These are phyloP conservation scores for Pholis gunnellus DNA, from an alignment of 2,113 vertebrate species.

Conservation along the genomic window DNA sequence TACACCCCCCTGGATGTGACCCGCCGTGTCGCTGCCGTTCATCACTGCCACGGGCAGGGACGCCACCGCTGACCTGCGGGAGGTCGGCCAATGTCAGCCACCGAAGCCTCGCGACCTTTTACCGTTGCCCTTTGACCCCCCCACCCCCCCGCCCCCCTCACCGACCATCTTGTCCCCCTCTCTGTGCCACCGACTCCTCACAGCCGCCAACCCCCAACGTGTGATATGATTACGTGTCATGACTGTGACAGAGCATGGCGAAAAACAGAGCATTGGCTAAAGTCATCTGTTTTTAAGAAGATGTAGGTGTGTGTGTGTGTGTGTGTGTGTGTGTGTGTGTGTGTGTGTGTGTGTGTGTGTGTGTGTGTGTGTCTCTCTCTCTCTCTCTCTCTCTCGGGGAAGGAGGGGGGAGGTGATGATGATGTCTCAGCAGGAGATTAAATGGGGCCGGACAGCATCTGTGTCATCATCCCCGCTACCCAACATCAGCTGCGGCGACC, in stretches of 20 bases:
- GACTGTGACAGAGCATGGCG: background rate
- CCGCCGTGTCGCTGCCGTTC: constrained; percentile 64
- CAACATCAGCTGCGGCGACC: constrained; percentile 58
- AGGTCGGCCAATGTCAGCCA: constrained; percentile 80
- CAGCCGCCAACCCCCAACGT: constrained; percentile 43
- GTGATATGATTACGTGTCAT: constrained; percentile 53
- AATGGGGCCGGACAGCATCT: constrained; percentile 66
- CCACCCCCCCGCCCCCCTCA: constrained; percentile 36
- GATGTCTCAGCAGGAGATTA: constrained; percentile 58
- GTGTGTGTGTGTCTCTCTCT: background rate
- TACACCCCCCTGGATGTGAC: constrained; percentile 56
- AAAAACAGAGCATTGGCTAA: background rate
- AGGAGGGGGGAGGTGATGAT: background rate
- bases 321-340: background rate
- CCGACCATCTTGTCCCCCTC: background rate
- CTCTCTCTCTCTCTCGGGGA: too few species aligned
- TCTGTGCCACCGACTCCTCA: constrained; percentile 40
- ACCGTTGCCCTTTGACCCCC: constrained; percentile 47
- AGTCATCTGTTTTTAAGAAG: constrained; percentile 10
- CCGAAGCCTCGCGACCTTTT: constrained; percentile 71
- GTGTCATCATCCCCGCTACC: constrained; percentile 56
- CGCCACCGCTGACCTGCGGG: constrained; percentile 73
- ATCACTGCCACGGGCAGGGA: constrained; percentile 81
- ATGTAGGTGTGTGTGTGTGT: background rate
- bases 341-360: constrained; percentile 4